Percentiles rank a stretch among this genome's conserved stretches.
phyloP scores from a whole-genome alignment of 2,888 invertebrate genomes.

The Mellilla xanthometata region DNA sequence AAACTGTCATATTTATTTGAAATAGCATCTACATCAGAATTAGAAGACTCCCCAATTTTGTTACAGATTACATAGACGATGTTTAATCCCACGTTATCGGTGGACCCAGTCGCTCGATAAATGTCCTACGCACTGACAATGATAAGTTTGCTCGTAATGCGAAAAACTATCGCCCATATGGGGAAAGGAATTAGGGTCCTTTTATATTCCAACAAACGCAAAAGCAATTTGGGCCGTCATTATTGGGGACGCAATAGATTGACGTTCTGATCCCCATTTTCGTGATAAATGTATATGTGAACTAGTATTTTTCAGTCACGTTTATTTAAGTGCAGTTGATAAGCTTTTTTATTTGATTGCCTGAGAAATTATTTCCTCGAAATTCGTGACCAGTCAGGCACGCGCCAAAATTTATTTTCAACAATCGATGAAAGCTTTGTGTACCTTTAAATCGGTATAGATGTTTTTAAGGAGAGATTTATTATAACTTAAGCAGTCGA shows the following conservation, averaged over 20 bases:
- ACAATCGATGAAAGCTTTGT: constrained; percentile 52
- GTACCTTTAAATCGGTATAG: constrained; percentile 40
- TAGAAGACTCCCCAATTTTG: constrained; percentile 47
- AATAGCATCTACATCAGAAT: constrained; percentile 36
- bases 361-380: constrained; percentile 39
- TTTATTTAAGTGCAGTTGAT: constrained; percentile 33
- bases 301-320: constrained; percentile 40
- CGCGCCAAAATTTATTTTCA: constrained; percentile 56
- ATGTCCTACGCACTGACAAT: constrained; percentile 45
- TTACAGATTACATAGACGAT: constrained; percentile 51
- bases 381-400: constrained; percentile 56
- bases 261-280: constrained; percentile 54
- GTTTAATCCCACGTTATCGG: constrained; percentile 62
- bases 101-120: constrained; percentile 57
- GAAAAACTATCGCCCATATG: constrained; percentile 33
- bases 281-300: constrained; percentile 48
- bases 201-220: constrained; percentile 32
- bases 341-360: constrained; percentile 41
- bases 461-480: constrained; percentile 50
- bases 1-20: constrained; percentile 35
- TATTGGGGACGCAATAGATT: constrained; percentile 54
- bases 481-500: constrained; percentile 57
- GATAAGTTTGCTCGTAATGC: constrained; percentile 37
- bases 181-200: constrained; percentile 34
- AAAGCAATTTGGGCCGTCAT: constrained; percentile 34